phyloP scores from a whole-genome alignment of 1,140 invertebrate genomes.

The Sipha flava region DNA sequence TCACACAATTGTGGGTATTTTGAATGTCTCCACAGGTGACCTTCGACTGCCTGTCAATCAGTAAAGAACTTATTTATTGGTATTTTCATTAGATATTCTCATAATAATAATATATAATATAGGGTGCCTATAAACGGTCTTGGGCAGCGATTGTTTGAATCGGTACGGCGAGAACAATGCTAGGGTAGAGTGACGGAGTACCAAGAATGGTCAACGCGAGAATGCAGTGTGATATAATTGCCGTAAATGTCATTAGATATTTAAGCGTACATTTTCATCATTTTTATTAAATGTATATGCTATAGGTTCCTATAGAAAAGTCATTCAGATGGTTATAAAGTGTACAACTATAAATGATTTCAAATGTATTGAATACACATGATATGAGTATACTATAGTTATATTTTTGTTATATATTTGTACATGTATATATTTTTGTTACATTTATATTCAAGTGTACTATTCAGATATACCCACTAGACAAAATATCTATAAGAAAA shows the following conservation, averaged over 20 bases:
- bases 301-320: too few relatives aligned
- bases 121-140: conserved; percentile 4
- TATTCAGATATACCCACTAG: too few relatives aligned
- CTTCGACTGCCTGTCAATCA: conserved; percentile 16
- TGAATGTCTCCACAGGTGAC: conserved; percentile 13
- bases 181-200: not conserved
- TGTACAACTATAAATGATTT: too few relatives aligned
- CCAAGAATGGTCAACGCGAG: not conserved
- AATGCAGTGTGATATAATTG: not conserved
- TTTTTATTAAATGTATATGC: not conserved
- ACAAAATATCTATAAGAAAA: too few relatives aligned
- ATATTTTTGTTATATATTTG: too few relatives aligned
- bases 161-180: conserved; percentile 3
- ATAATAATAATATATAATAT: not conserved
- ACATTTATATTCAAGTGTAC: too few relatives aligned
- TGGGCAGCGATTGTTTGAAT: not conserved
- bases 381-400: too few relatives aligned
- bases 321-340: too few relatives aligned
- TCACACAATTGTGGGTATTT: not conserved
- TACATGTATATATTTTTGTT: too few relatives aligned
- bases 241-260: not conserved
- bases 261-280: not conserved
- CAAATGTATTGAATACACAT: too few relatives aligned
- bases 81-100: conserved; percentile 12
- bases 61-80: not conserved